Conservation (phyloP, 2,113 vertebrate genomes). For the Antigone vipio region DNA sequence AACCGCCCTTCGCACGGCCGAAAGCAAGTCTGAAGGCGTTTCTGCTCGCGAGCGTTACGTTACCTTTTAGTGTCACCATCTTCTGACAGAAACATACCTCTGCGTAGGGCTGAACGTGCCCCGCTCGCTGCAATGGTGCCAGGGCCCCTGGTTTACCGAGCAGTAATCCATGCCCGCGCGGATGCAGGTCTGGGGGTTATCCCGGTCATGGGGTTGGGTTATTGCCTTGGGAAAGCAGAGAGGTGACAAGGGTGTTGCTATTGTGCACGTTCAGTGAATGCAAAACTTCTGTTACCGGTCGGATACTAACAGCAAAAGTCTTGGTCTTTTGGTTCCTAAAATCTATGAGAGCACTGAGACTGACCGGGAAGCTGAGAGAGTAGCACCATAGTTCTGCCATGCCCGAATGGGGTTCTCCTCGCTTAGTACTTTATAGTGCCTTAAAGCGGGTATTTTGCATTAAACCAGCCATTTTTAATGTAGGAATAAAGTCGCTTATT, state of each 20-base stretch:
- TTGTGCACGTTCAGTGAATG: fast-evolving
- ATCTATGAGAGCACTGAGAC: fast-evolving
- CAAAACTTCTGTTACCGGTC: fast-evolving
- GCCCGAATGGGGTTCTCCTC: fast-evolving
- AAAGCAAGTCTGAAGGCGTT: fast-evolving
- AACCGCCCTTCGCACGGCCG: fast-evolving
- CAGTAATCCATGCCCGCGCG: fast-evolving
- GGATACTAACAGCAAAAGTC: fast-evolving
- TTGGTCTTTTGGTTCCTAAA: fast-evolving
- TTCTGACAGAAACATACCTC: too few species aligned
- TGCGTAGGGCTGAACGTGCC: too few species aligned
- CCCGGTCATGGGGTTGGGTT: fast-evolving
- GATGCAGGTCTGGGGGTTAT: fast-evolving
- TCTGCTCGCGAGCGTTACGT: fast-evolving
- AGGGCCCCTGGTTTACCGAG: too few species aligned
- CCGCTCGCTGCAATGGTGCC: too few species aligned
- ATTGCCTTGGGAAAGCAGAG: fast-evolving
- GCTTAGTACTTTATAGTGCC: fast-evolving
- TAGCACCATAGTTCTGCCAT: fast-evolving
- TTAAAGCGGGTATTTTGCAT: fast-evolving
- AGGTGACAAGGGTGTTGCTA: fast-evolving
- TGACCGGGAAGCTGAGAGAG: fast-evolving
- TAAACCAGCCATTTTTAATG: fast-evolving
- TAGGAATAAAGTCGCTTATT: fast-evolving
- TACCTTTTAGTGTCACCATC: too few species aligned